phyloP scores from a whole-genome alignment of 2,797 vertebrate genomes.

The Champsocephalus gunnari region DNA sequence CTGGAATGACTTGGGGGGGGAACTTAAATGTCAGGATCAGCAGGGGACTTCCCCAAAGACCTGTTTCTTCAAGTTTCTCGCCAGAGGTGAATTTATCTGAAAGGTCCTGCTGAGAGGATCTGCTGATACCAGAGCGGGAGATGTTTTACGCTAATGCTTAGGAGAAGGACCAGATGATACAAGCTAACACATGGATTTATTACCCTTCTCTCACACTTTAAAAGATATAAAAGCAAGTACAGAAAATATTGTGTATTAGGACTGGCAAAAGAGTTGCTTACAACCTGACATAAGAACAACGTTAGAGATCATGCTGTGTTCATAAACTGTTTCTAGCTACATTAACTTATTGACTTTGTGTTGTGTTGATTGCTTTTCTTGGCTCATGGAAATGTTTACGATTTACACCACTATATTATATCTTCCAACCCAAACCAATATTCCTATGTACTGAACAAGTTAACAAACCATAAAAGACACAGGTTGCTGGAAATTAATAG shows the following conservation, averaged over 20 bases:
- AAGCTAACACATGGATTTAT: not conserved
- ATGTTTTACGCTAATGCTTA: not conserved
- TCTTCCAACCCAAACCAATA: too few species aligned
- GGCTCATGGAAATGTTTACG: too few species aligned
- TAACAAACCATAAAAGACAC: too few species aligned
- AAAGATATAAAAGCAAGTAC: too few species aligned
- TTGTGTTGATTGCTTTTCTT: too few species aligned
- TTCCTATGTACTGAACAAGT: too few species aligned
- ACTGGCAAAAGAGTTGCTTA: not conserved
- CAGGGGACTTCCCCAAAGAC: slow-evolving; percentile 6
- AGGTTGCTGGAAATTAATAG: too few species aligned
- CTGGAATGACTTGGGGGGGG: not conserved
- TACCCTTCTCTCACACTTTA: not conserved
- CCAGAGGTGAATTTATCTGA: slow-evolving; percentile 32
- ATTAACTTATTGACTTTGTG: too few species aligned
- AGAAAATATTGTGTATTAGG: not conserved
- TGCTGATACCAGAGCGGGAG: not conserved
- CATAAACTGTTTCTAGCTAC: too few species aligned
- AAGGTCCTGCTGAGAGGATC: slow-evolving; percentile 7
- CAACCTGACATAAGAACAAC: not conserved
- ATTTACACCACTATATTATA: too few species aligned
- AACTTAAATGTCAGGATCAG: slow-evolving; percentile 41
- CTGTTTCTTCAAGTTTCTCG: slow-evolving; percentile 20
- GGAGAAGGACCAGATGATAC: not conserved
- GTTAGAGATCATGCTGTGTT: too few species aligned